phyloP scores from a whole-genome alignment of 1,140 invertebrate species.

The Eubasilissa regina region DNA sequence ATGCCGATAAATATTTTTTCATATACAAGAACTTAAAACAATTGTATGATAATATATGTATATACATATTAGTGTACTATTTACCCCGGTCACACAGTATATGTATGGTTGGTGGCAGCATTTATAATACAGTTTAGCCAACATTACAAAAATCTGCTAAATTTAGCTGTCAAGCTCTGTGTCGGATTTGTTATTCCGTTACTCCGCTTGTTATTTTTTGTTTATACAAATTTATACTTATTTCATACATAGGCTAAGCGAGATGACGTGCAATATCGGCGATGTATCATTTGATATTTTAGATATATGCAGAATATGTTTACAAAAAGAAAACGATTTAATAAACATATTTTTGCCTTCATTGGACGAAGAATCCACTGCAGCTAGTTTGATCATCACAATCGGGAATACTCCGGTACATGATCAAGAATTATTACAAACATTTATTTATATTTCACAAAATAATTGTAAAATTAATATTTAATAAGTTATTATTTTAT shows the following conservation, averaged over 20 bases:
- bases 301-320: constrained; percentile 55
- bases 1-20: too few species aligned
- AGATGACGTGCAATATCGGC: constrained; percentile 48
- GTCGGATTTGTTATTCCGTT: constrained; percentile 15
- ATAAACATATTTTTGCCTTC: constrained; percentile 44
- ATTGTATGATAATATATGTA: too few species aligned
- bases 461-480: too few species aligned
- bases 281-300: constrained; percentile 27
- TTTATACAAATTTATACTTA: constrained; percentile 4
- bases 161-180: constrained; percentile 33
- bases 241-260: background rate
- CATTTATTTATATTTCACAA: background rate
- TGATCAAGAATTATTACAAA: background rate
- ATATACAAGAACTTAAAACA: too few species aligned
- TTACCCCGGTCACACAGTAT: too few species aligned
- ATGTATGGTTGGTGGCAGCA: background rate
- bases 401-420: constrained; percentile 53
- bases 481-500: background rate
- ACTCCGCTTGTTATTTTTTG: constrained; percentile 40
- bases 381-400: constrained; percentile 44
- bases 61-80: too few species aligned
- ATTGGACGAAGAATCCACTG: constrained; percentile 30
- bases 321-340: constrained; percentile 46
- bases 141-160: constrained; percentile 12
- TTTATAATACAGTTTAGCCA: background rate